These are phyloP conservation scores for Temnothorax longispinosus DNA, from an alignment of 1,140 invertebrate species.

Conservation along the genomic window DNA sequence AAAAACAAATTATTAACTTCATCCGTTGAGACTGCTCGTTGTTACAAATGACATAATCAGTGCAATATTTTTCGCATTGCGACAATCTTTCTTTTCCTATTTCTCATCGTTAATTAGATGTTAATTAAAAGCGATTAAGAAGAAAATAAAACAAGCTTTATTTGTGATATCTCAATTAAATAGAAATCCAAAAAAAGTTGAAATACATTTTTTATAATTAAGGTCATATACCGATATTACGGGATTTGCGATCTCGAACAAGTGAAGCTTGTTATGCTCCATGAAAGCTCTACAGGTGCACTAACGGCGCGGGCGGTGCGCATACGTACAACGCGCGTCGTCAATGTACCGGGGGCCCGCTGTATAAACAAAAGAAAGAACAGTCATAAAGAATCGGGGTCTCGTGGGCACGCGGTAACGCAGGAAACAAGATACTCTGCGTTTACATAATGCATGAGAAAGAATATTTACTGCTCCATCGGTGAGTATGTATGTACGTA, in stretches of 20 bases:
- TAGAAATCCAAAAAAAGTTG: neutral
- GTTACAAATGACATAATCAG: neutral
- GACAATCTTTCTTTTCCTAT: neutral
- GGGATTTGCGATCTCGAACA: conserved; percentile 5
- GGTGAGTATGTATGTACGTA: conserved; percentile 45
- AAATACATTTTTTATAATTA: neutral
- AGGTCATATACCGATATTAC: neutral
- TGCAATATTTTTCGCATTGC: neutral
- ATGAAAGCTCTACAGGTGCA: conserved; percentile 78
- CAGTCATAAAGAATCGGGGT: conserved; percentile 77
- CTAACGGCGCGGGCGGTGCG: conserved; percentile 54
- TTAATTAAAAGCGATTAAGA: neutral
- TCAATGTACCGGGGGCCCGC: conserved; percentile 8
- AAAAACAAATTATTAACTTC: conserved; percentile 16
- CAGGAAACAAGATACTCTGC: conserved; percentile 78
- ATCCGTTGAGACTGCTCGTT: neutral
- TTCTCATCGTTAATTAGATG: neutral
- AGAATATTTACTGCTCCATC: conserved; percentile 65
- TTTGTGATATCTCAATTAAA: neutral
- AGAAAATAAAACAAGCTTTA: neutral
- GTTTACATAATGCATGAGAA: conserved; percentile 79
- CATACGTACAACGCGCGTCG: conserved; percentile 58
- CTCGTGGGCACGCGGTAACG: conserved; percentile 52
- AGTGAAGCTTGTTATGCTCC: conserved; percentile 30
- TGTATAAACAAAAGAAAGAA: conserved; percentile 81